These are phyloP conservation scores for Abrostola tripartita DNA, from an alignment of 2,888 invertebrate genomes.

Conservation along the genomic window DNA sequence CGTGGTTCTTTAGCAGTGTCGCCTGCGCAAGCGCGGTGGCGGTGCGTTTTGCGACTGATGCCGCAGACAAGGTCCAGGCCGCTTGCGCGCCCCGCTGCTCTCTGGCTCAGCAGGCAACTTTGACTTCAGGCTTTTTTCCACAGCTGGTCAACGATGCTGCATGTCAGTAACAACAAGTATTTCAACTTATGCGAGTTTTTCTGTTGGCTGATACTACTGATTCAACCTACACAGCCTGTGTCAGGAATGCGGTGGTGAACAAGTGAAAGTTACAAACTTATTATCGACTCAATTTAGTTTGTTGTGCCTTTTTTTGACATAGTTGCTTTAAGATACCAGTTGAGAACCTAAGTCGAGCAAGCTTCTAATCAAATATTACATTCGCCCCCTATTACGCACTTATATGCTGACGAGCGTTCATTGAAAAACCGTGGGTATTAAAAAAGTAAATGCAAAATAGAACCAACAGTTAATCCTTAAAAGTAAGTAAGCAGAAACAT, in stretches of 20 bases:
- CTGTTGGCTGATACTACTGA: background rate
- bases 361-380: no score
- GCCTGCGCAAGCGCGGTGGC: slow-evolving; percentile 13
- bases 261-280: background rate
- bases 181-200: slow-evolving; percentile 14
- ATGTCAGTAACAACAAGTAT: slow-evolving; percentile 46
- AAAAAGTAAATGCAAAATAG: no score
- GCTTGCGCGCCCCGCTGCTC: slow-evolving; percentile 13
- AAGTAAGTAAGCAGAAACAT: no score
- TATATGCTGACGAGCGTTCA: no score
- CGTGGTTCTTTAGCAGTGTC: background rate
- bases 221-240: no score
- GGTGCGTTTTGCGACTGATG: slow-evolving; percentile 25
- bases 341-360: no score
- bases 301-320: no score
- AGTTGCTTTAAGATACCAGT: no score
- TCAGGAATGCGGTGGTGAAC: background rate
- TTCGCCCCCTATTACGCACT: no score
- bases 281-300: no score
- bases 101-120: background rate
- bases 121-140: slow-evolving; percentile 21
- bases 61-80: slow-evolving; percentile 5
- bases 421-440: no score
- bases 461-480: no score
- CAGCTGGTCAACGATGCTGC: slow-evolving; percentile 50